phyloP scores from a whole-genome alignment of 2,888 invertebrate genomes.

The Eledona agricola region DNA sequence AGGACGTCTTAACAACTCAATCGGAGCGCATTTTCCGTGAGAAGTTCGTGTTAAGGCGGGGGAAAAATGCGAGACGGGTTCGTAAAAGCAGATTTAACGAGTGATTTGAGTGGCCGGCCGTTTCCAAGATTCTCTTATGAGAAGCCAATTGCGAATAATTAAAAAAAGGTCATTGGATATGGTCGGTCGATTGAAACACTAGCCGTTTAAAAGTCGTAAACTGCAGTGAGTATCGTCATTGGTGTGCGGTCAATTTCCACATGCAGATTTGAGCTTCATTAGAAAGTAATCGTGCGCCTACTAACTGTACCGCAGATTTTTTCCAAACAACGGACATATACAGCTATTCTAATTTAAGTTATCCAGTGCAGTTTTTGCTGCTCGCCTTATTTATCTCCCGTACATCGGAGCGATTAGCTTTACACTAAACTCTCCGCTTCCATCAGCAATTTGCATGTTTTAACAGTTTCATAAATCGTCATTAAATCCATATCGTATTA shows the following conservation, averaged over 20 bases:
- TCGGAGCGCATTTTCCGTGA: slow-evolving; percentile 2
- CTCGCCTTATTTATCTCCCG: slow-evolving; percentile 31
- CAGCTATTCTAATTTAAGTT: slow-evolving; percentile 52
- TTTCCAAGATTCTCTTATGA: slow-evolving; percentile 13
- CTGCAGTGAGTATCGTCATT: slow-evolving; percentile 40
- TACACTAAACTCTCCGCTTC: slow-evolving; percentile 15
- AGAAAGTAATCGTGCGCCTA: slow-evolving; percentile 53
- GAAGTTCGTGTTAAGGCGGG: neutral
- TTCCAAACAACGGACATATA: slow-evolving; percentile 47
- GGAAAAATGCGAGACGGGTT: slow-evolving; percentile 7
- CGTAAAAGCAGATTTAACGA: slow-evolving; percentile 16
- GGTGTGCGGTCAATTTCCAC: slow-evolving; percentile 44
- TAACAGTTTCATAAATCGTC: slow-evolving; percentile 16
- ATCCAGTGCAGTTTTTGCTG: slow-evolving; percentile 50
- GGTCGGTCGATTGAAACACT: slow-evolving; percentile 32
- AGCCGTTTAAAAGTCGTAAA: slow-evolving; percentile 46
- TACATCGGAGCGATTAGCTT: slow-evolving; percentile 20
- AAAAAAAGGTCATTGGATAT: slow-evolving; percentile 29
- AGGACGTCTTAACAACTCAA: slow-evolving; percentile 5
- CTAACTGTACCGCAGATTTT: slow-evolving; percentile 50
- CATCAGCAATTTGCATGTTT: slow-evolving; percentile 20
- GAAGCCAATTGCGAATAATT: slow-evolving; percentile 31
- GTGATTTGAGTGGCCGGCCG: slow-evolving; percentile 8
- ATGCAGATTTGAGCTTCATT: slow-evolving; percentile 54
- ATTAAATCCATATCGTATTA: slow-evolving; percentile 10